Evolutionary conservation across 1,140 invertebrate species (phyloP), one percentile per base, ranked within the genome.

Genomic region (Drosophila setifemur): DNA sequence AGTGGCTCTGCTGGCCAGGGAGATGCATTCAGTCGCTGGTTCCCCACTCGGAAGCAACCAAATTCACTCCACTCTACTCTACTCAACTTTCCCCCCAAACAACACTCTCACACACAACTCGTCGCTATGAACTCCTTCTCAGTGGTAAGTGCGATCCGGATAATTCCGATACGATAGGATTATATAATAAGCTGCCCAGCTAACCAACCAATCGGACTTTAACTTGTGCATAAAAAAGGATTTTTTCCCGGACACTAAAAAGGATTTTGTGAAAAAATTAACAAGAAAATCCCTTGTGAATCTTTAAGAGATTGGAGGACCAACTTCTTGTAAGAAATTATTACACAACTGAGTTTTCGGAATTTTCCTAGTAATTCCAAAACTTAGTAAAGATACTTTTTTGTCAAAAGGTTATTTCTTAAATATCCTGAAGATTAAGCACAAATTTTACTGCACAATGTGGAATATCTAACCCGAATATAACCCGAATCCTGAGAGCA

Each of bases 71-170:
- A 79, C 85, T 90, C 87, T 75, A 89, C 76, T 86, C 88, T 76
- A 81, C 61, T 66, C 58, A 43, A 74, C 72, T 76, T 75, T 73
- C 88, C 67, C 76, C 68, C 87, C 86, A 74, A 76, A 79, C 79
- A 75, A 76, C 57, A 76, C 60, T 76, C 77, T 75, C 77, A 70
- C 63, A 79, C 86, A 85, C 75, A 68, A 89, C 73, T 88, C 83
- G 79, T 73, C 69, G 88, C 78, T 78, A 90, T 90, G 88, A 90
- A 90, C 87, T 90, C 87, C 88, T 90, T 90, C 85, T 83, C 90
- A 86, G 88, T 89, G 89, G 89, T 90, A 90, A 90, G 89, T 90
- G 1, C 4, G 12, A 57, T 57, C 37, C 52, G 7, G 16, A 11
- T 7, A 35, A 5, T n/a, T 29, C n/a, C n/a, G n/a, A n/a, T n/a